Base-by-base conservation (phyloP, 1,140 invertebrate genomes). In the Globodera ellingtonae region DNA sequence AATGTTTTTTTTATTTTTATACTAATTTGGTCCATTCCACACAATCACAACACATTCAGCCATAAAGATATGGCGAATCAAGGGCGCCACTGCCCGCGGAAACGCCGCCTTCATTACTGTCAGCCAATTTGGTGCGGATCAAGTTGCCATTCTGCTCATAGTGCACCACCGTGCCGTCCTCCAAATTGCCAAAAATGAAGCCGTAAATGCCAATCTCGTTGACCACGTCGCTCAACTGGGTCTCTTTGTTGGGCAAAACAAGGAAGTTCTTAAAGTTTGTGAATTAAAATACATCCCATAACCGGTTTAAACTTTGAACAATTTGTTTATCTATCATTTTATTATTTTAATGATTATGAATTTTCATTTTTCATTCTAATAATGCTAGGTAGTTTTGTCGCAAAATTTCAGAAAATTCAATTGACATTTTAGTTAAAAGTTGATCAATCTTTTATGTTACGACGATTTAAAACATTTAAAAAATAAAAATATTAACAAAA, bases 131-230 rank as follows among this genome's bases (percentile, higher is more conserved):
- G 0, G 95, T 95, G 24, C 97, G 91, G 24, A 98, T 90, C 92
- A 98, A 94, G 90, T 97, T 95, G 2, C 96, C 97, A 47, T 93
- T 93, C 90, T 94, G 92, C 81, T 92, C 90, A 89, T 97, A 98
- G 3, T 91, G 84, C 18, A 56, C 44, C 10, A 87, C 79, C 8
- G 59, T 50, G 5, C 65, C 47, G 21, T 78, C 48, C n/a, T 24
- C 52, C 21, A 79, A 70, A 65, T 82, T 79, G 47, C 81, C 98
- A 93, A 81, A 97, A 92, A 70, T 94, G 93, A 66, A 89, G 21
- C 97, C 97, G 90, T 95, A 99, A 81, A 98, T 94, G 72, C 97
- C 97, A 48, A 99, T 91, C 90, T 99, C 97, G 44, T 94, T 94
- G 4, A 98, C 93, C 59, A 94, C 91, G 83, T 94, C 93, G 1